Evolutionary conservation across 2,797 vertebrate genomes (phyloP).

Genomic region (Paedocypris micromegethes): DNA sequence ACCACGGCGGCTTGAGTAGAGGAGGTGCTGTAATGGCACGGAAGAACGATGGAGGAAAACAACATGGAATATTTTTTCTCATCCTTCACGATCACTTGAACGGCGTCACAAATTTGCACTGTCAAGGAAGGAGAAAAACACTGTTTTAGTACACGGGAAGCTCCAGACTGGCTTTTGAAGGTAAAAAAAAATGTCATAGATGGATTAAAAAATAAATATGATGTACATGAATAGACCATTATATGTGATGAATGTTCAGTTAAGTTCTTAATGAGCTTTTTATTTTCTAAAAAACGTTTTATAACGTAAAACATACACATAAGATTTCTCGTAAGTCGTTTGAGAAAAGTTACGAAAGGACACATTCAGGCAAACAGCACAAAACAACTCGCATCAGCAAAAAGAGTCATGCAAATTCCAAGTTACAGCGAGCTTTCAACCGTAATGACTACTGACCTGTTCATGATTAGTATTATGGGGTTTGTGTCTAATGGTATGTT

Average conservation of each 20-base stretch:
- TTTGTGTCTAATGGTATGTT: slow-evolving; percentile 21
- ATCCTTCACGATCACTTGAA: slow-evolving; percentile 83
- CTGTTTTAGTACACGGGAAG: too few relatives aligned
- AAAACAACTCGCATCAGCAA: slow-evolving; percentile 3
- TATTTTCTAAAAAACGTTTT: too few relatives aligned
- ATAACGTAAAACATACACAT: background rate
- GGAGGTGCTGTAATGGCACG: slow-evolving; percentile 85
- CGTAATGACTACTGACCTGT: slow-evolving; percentile 17
- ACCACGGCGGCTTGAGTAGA: slow-evolving; percentile 84
- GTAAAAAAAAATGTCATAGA: too few relatives aligned
- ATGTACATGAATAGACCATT: too few relatives aligned
- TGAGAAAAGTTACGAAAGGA: too few relatives aligned
- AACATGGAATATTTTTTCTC: slow-evolving; percentile 86
- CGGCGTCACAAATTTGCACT: slow-evolving; percentile 64
- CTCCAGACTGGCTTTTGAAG: too few relatives aligned
- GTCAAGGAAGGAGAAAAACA: slow-evolving; percentile 5
- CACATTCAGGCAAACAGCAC: background rate
- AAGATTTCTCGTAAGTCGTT: background rate
- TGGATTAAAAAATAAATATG: too few relatives aligned
- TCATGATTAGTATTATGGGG: slow-evolving; percentile 19
- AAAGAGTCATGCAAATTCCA: slow-evolving; percentile 19
- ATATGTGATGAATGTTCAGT: too few relatives aligned
- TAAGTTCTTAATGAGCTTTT: too few relatives aligned
- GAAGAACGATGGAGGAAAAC: slow-evolving; percentile 88
- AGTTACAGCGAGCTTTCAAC: slow-evolving; percentile 11